Evolutionary conservation across 30 jellyfish, hydroid and myxozoan genomes (phyloP), one percentile per base, ranked within the genome.

Genomic region (Rhopilema esculentum): DNA sequence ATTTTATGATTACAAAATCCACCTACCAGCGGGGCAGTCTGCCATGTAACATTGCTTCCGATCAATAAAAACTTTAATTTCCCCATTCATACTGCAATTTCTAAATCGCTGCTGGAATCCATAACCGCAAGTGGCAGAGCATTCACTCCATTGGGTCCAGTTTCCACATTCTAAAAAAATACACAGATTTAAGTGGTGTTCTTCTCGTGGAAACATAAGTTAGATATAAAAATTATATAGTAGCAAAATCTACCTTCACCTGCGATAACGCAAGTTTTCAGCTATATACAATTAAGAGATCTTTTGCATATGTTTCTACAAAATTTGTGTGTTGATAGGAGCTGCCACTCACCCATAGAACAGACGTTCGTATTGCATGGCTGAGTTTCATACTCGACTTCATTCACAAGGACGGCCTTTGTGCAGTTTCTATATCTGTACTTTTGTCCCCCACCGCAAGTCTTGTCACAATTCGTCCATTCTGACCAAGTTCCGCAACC

Each of bases 81-180:
- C 79, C 1, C 89, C 92, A 63, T 79, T 49, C 62, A 64, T 9
- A 16, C 89, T 75, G 70, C 98, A 93, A 67, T 94, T 85, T 27
- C 97, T 86, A 57, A 75, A 77, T 1, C 98, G 89, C 69, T 84
- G 94, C 51, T 83, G 80, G 81, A 70, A 81, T 25, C 98, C 98
- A 63, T 77, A 64, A 30, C 97, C 98, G 84, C 98, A 94, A 16
- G 95, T 72, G 7, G 89, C 92, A n/a, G 97, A 89, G 77, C 98
- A 94, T 52, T 62, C 93, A 51, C 94, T 83, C 98, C 98, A 94
- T 29, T 77, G 89, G 4, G 97, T 84, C 98, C 98, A 94, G 49
- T 80, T 76, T 2, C 91, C 89, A 63, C 96, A 88, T 17, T n/a
- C 96, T 79, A 68, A 70, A 71, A 72, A 0, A 27, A 31, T 23